Evolutionary conservation across 2,888 invertebrate genomes (phyloP).

Genomic region (Lepidochrysops patricia): DNA sequence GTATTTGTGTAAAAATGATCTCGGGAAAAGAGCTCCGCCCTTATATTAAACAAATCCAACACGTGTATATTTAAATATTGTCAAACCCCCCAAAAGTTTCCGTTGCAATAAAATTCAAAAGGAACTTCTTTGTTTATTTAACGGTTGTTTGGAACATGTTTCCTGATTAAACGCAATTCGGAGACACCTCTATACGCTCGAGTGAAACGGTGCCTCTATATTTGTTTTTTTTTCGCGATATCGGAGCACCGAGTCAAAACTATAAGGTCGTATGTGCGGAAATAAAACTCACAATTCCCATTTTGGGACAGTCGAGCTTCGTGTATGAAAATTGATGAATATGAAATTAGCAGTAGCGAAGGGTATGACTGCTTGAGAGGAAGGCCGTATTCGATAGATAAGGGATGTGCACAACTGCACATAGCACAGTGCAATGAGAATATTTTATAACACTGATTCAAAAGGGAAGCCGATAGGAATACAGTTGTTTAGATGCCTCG

Average conservation of each 20-base stretch:
- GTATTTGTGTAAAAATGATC: conserved; percentile 27
- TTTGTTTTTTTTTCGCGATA: neutral
- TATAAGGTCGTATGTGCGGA: neutral
- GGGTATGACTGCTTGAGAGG: too few species aligned
- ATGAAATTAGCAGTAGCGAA: too few species aligned
- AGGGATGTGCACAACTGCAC: too few species aligned
- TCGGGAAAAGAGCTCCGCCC: conserved; percentile 20
- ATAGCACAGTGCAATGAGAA: too few species aligned
- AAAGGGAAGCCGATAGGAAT: too few species aligned
- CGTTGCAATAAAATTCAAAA: conserved; percentile 5
- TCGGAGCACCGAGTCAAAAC: neutral
- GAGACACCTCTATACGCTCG: neutral
- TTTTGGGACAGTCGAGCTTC: too few species aligned
- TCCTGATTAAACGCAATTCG: neutral
- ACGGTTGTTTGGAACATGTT: conserved; percentile 8
- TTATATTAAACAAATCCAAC: conserved; percentile 14
- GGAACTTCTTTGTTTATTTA: conserved; percentile 6
- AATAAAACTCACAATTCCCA: neutral
- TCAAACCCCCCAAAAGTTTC: conserved; percentile 5
- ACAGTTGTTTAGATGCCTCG: too few species aligned
- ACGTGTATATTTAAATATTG: conserved; percentile 4
- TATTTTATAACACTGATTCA: too few species aligned
- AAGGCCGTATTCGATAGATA: too few species aligned
- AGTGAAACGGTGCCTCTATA: neutral
- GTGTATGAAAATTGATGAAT: too few species aligned